Base-by-base conservation (phyloP, 2,888 invertebrate genomes). In the Emmelina monodactyla region DNA sequence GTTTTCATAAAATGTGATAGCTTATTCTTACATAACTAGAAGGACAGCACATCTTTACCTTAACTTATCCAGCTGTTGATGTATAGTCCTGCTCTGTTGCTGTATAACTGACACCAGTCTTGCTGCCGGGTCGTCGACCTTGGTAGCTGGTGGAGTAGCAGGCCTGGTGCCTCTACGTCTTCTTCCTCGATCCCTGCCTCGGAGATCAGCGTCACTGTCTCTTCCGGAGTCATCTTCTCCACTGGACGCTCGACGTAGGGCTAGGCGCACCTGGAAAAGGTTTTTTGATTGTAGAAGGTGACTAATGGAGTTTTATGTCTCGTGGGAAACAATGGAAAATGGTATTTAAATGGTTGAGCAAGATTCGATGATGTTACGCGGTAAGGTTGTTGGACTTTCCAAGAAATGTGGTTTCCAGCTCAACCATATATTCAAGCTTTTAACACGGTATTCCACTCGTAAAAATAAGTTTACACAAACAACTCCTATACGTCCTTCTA, bases 191-290 rank as follows among this genome's bases (percentile, higher is more conserved):
- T 58, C 55, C 1, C 62, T 65, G 1, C 58, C 53, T 4, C 71
- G 52, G 35, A 72, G 69, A 28, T 73, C 71, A 0, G 63, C 67
- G 25, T 79, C 79, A 40, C 80, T 80, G 47, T 81, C 81, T 1
- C 81, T 55, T 1, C 81, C 81, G 0, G 80, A 80, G 42, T 81
- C 81, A 1, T 80, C 81, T 49, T 81, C 81, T 1, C 75, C 78
- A 37, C 76, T 78, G 22, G 80, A 79, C 13, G 70, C 48, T 10
- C 76, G 59, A n/a, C 81, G 66, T 9, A 81, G 69, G 1, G 79
- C 72, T 15, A 81, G 55, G 0, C 80, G 66, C 14, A 81, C 80
- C 81, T 81, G 46, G 11, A 41, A 32, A 22, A 10, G 19, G 5
- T 9, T 19, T 19, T 9, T 15, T 14, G 16, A n/a, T 9, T 6